Evolutionary conservation across 2,888 invertebrate genomes (phyloP), one percentile per base, ranked within the genome.

Genomic region (Lasioglossum malachurum): DNA sequence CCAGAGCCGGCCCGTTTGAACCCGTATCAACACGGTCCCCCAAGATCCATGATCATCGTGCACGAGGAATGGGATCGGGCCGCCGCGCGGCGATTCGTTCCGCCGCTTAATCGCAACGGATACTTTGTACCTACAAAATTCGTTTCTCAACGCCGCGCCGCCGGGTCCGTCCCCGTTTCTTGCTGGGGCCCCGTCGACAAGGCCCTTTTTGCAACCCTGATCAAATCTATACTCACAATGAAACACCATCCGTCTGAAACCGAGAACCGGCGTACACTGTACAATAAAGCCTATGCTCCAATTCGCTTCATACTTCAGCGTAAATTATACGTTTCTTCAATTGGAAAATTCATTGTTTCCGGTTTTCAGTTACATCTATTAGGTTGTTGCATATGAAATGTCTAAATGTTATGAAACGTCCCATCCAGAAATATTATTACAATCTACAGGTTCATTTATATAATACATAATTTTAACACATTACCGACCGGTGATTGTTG

Each of bases 41-140:
- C 38, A 12, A n/a, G 31, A 27, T 4, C 35, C 64, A 16, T 35
- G 71, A 38, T 71, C 69, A 57, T 82, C 69, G 27, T 44, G 35
- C 16, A 60, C 49, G 53, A 27, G 73, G 53, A 77, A 82, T 73
- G 14, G 46, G 60, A 35, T 64, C 49, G 49, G 49, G 19, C 31
- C 53, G 35, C 23, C 69, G 35, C 27, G n/a, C 64, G 64, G 46
- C 44, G 57, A 76, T 82, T 76, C 12, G 44, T 27, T 73, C 53
- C 41, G 69, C 57, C 74, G 75, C 46, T 35, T 80, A 80, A 83
- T 80, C 69, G 82, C 44, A 57, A 75, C 27, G 31, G 73, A 72
- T 31, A 82, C n/a, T 73, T 64, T 82, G 72, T 67, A 81, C 10
- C 46, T 49, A 49, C 73, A 73, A 73, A 73, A 73, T 73, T 38